Base-by-base conservation (phyloP, 2,797 vertebrate species). In the Aeoliscus strigatus region DNA sequence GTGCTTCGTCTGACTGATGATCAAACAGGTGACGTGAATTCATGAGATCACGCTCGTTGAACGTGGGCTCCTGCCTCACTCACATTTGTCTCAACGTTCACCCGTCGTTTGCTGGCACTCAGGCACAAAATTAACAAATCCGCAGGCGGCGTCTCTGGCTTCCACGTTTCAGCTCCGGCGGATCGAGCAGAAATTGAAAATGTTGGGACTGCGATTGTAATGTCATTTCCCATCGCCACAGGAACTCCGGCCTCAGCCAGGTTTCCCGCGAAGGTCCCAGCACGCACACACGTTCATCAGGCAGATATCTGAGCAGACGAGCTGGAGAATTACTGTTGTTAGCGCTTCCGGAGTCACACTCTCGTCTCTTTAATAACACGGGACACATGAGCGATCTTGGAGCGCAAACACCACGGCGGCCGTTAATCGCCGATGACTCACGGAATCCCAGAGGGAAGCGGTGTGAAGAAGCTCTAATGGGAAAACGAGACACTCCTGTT, bases 41-140 rank as follows among this genome's bases (percentile, higher is more conserved):
- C 5, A 6, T 6, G 34, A 13, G 16, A 17, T 41, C 9, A 28
- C 14, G 1, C 32, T 53, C 14, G 25, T 33, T 45, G 47, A 17
- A 35, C 15, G 9, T 9, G 14, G n/a, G n/a, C 27, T 38, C 9
- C 17, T 27, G 24, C 42, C 29, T 50, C 11, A 33, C 39, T 14
- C 65, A 49, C 72, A 77, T 67, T 73, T 58, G 36, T 37, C 12
- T 56, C 3, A 13, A 38, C 32, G 61, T 66, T 58, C 16, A 32
- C 59, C 48, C 43, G 33, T 40, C 53, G 40, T 17, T 42, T 39
- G 38, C 14, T 32, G 11, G 17, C 55, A 71, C 30, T 54, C 62
- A 54, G 44, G 58, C 62, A 54, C 44, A 75, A 69, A 75, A 75
- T 62, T 35, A 73, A 56, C 41, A 66, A 47, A 63, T 51, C 47